Percentiles rank a stretch among this genome's conserved stretches.
Evolutionary conservation across 1,140 invertebrate genomes (phyloP).

Genomic region (Polyergus mexicanus): DNA sequence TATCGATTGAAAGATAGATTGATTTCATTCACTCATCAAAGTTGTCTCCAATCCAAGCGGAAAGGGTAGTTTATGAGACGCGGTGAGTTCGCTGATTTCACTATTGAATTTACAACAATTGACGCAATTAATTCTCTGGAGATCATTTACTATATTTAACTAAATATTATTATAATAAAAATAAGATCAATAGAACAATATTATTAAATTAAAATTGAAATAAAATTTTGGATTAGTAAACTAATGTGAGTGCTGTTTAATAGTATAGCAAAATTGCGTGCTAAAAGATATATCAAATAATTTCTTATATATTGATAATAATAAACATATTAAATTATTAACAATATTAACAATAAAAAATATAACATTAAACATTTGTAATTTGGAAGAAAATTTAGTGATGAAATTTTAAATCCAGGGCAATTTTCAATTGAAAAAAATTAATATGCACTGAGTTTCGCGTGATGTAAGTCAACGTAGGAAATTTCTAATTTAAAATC

Average conservation of each 20-base stretch:
- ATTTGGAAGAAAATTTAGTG: neutral
- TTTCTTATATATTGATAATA: neutral
- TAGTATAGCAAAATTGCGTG: neutral
- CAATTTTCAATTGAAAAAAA: constrained; percentile 29
- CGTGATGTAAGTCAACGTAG: constrained; percentile 15
- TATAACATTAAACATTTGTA: neutral
- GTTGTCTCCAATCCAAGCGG: constrained; percentile 46
- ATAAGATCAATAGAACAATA: neutral
- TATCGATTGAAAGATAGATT: constrained; percentile 60
- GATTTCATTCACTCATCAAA: constrained; percentile 43
- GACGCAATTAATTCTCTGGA: neutral
- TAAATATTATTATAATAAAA: neutral
- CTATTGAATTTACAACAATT: neutral
- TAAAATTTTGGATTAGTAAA: neutral
- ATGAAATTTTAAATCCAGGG: neutral
- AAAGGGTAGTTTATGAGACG: neutral
- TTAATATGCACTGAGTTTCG: constrained; percentile 26
- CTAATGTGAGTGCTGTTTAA: neutral
- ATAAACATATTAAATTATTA: neutral
- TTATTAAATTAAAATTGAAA: constrained; percentile 19
- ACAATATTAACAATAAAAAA: neutral
- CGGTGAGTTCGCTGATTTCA: neutral
- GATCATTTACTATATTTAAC: neutral
- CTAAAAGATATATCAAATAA: neutral
- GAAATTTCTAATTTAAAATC: constrained; percentile 48